These are phyloP conservation scores for Acomys russatus DNA, from an alignment of 2,797 vertebrate species.

Conservation along the genomic window DNA sequence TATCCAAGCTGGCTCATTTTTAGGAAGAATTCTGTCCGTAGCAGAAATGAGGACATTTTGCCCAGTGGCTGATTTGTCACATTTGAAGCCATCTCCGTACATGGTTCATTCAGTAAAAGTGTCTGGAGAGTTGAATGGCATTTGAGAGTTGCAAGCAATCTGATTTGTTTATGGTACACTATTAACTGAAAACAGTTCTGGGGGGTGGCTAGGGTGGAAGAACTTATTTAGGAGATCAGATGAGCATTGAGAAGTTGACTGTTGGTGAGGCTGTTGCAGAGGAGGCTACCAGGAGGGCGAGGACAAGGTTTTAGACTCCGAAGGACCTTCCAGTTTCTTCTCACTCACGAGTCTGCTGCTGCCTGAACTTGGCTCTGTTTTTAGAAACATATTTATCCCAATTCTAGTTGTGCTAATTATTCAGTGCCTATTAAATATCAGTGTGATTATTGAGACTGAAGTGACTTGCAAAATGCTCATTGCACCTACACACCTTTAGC, in stretches of 20 bases:
- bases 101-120: slow-evolving; percentile 48
- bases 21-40: too few species aligned
- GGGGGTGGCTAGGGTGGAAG: background rate
- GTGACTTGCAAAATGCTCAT: slow-evolving; percentile 19
- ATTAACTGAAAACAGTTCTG: background rate
- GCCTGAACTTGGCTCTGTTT: slow-evolving; percentile 52
- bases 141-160: background rate
- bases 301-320: slow-evolving; percentile 21
- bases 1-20: too few species aligned
- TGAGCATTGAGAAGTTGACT: background rate
- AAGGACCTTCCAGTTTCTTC: background rate
- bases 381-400: slow-evolving; percentile 52
- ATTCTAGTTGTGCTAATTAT: slow-evolving; percentile 69
- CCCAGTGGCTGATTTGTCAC: too few species aligned
- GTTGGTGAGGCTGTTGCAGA: background rate
- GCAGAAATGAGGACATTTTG: too few species aligned
- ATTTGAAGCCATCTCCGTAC: too few species aligned
- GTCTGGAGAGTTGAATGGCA: background rate
- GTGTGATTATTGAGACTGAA: slow-evolving; percentile 59
- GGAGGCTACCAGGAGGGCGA: background rate
- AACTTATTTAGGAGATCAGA: background rate
- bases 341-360: background rate
- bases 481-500: background rate
- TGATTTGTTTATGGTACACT: background rate
- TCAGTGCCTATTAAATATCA: slow-evolving; percentile 66